Conservation (phyloP, 2,113 vertebrate species). For the Typhlomys cinereus region DNA sequence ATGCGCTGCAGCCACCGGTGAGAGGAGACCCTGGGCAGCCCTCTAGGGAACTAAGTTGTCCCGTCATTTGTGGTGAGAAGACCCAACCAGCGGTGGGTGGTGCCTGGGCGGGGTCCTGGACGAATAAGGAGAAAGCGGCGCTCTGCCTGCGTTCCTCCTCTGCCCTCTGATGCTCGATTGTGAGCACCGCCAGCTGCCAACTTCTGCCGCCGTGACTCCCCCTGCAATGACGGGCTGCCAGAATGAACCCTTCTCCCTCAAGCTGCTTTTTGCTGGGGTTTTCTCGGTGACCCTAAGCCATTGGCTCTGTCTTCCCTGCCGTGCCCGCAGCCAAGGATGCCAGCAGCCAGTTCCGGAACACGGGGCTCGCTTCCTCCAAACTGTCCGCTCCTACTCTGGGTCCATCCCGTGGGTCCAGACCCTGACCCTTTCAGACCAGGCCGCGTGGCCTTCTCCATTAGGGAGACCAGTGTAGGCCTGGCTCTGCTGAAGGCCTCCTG, state of each 20-base stretch:
- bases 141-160: not conserved
- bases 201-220: no score
- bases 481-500: not conserved
- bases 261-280: not conserved
- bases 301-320: not conserved
- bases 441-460: not conserved
- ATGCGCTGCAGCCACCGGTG: no score
- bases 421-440: no score
- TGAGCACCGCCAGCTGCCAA: not conserved
- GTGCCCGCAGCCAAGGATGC: accelerated
- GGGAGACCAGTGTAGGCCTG: not conserved
- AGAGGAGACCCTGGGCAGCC: no score
- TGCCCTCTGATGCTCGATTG: not conserved
- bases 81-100: no score
- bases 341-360: not conserved
- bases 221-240: no score
- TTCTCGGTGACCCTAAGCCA: not conserved
- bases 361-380: not conserved
- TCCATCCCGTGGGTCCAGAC: not conserved
- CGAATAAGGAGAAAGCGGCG: no score
- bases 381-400: not conserved
- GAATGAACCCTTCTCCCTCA: not conserved
- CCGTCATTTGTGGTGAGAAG: no score
- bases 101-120: no score
- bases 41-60: no score